Evolutionary conservation across 2,797 vertebrate genomes (phyloP).

Genomic region (Chelidonichthys spinosus): DNA sequence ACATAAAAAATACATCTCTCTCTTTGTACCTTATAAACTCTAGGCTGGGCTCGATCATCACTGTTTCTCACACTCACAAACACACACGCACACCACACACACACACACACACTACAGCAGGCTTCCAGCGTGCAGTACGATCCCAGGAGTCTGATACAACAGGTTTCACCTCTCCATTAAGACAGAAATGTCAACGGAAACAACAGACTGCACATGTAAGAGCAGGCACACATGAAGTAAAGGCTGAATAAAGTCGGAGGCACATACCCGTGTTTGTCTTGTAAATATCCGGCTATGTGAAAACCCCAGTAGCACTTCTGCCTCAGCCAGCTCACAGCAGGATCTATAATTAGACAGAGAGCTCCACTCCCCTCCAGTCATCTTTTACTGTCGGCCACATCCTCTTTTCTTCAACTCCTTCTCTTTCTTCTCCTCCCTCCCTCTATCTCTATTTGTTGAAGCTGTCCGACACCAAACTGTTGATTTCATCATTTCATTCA

Average conservation of each 20-base stretch:
- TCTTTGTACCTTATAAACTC: neutral
- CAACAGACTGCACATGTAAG: neutral
- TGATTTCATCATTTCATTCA: conserved; percentile 56
- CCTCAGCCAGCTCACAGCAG: conserved; percentile 76
- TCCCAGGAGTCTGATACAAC: conserved; percentile 21
- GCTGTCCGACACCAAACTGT: conserved; percentile 41
- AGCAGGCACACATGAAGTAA: neutral
- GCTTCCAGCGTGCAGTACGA: neutral
- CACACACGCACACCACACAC: neutral
- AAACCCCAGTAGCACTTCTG: conserved; percentile 75
- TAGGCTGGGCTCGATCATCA: neutral
- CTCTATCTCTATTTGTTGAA: conserved; percentile 37
- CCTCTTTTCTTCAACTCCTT: conserved; percentile 79
- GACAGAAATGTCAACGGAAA: neutral
- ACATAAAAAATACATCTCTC: neutral
- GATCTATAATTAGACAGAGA: conserved; percentile 83
- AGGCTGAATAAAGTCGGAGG: conserved; percentile 42
- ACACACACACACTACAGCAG: conserved; percentile 9
- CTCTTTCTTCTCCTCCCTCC: conserved; percentile 64
- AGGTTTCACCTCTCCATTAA: conserved; percentile 4
- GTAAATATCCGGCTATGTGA: conserved; percentile 71
- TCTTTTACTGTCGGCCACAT: conserved; percentile 81
- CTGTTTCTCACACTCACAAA: neutral
- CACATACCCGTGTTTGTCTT: conserved; percentile 66
- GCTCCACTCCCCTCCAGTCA: conserved; percentile 78